Conservation (phyloP, 2,113 vertebrate species). For the Paracanthobrama guichenoti region DNA sequence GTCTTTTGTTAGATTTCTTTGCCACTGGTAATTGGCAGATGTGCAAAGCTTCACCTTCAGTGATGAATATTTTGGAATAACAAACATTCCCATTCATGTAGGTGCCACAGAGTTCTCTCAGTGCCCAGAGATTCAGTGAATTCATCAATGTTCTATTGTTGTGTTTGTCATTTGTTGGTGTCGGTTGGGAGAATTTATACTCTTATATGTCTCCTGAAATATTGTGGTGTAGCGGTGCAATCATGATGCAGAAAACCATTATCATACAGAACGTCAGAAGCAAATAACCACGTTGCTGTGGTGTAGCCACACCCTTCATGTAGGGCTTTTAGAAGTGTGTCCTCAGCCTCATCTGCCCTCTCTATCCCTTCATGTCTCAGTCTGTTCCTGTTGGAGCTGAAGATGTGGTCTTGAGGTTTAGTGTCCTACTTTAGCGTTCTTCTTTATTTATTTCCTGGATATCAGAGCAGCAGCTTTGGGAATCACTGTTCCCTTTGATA, state of each 20-base stretch:
- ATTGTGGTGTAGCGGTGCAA: not conserved
- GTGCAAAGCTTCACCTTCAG: not conserved
- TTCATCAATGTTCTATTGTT: not conserved
- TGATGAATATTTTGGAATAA: not conserved
- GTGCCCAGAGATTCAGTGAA: not conserved
- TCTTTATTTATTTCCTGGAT: conserved; percentile 64
- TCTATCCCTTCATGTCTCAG: conserved; percentile 43
- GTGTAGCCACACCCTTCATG: not conserved
- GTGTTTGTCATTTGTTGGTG: not conserved
- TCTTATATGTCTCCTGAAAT: not conserved
- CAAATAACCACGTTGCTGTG: not conserved
- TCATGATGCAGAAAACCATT: not conserved
- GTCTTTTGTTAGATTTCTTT: not conserved
- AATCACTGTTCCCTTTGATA: conserved; percentile 55
- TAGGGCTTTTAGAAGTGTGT: conserved; percentile 2
- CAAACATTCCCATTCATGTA: not conserved
- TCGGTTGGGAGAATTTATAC: not conserved
- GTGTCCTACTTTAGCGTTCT: conserved; percentile 52
- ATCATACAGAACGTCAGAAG: not conserved
- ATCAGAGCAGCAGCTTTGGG: conserved; percentile 53
- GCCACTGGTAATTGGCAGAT: conserved; percentile 20
- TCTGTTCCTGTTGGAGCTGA: conserved; percentile 52
- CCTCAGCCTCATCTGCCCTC: conserved; percentile 59
- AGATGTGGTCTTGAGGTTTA: conserved; percentile 53
- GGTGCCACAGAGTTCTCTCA: not conserved